phyloP scores from a whole-genome alignment of 2,797 vertebrate genomes.

The Heliangelus exortis region DNA sequence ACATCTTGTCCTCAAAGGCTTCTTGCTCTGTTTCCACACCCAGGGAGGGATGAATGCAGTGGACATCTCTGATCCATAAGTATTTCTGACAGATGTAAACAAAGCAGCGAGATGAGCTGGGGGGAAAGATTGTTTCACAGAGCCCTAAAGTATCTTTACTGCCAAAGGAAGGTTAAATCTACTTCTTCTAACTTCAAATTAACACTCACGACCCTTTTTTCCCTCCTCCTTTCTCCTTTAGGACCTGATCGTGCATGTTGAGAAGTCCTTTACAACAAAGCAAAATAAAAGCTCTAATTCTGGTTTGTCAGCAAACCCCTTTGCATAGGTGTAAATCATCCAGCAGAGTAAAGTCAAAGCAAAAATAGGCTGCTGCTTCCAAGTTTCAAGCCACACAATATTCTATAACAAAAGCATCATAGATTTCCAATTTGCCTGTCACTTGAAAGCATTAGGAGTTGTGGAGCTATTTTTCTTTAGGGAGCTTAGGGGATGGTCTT shows the following conservation, averaged over 20 bases:
- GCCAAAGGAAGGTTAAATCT: neutral
- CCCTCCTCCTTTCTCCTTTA: neutral
- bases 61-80: neutral
- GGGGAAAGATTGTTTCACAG: neutral
- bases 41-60: neutral
- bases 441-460: slow-evolving; percentile 9
- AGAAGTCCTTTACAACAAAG: neutral
- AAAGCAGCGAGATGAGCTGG: neutral
- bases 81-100: neutral
- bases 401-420: slow-evolving; percentile 45
- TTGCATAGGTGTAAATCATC: slow-evolving; percentile 32
- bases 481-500: neutral
- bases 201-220: neutral
- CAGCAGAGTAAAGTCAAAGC: neutral
- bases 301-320: slow-evolving; percentile 30
- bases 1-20: neutral
- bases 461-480: neutral
- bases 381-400: neutral
- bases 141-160: neutral
- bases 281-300: slow-evolving; percentile 14
- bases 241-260: neutral
- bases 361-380: neutral
- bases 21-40: neutral
- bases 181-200: neutral
- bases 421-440: slow-evolving; percentile 56